phyloP scores from a whole-genome alignment of 2,888 invertebrate genomes.

The Taphrorychus bicolor region DNA sequence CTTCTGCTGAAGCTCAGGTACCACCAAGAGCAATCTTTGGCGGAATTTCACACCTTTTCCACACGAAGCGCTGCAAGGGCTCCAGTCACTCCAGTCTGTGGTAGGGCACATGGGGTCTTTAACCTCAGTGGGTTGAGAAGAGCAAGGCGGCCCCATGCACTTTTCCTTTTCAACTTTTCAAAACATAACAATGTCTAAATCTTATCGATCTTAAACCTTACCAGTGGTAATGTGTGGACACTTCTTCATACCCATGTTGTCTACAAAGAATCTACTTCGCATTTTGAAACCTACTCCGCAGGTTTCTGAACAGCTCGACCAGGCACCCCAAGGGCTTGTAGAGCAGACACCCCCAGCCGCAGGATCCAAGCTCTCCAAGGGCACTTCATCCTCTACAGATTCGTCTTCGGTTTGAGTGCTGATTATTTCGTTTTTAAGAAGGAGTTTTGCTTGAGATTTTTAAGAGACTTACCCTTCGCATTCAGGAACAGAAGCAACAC shows the following conservation, averaged over 20 bases:
- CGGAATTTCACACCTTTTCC: conserved; percentile 80
- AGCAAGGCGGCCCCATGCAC: conserved; percentile 72
- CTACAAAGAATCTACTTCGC: conserved; percentile 75
- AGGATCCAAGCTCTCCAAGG: conserved; percentile 47
- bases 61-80: conserved; percentile 88
- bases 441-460: background rate
- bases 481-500: conserved; percentile 77
- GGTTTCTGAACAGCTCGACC: conserved; percentile 87
- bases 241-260: conserved; percentile 80
- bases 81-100: conserved; percentile 92
- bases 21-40: conserved; percentile 74
- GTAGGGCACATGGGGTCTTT: conserved; percentile 75
- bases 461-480: conserved; percentile 68
- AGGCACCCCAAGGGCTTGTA: conserved; percentile 76
- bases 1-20: conserved; percentile 68
- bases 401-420: conserved; percentile 38
- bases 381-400: conserved; percentile 47
- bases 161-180: conserved; percentile 76
- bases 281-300: conserved; percentile 83
- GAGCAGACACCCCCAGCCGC: conserved; percentile 66
- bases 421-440: background rate
- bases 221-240: conserved; percentile 77
- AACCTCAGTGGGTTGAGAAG: conserved; percentile 62
- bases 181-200: background rate
- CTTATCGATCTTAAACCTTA: conserved; percentile 48